Evolutionary conservation across 2,797 vertebrate species (phyloP).

Genomic region (Phaenicophaeus curvirostris): DNA sequence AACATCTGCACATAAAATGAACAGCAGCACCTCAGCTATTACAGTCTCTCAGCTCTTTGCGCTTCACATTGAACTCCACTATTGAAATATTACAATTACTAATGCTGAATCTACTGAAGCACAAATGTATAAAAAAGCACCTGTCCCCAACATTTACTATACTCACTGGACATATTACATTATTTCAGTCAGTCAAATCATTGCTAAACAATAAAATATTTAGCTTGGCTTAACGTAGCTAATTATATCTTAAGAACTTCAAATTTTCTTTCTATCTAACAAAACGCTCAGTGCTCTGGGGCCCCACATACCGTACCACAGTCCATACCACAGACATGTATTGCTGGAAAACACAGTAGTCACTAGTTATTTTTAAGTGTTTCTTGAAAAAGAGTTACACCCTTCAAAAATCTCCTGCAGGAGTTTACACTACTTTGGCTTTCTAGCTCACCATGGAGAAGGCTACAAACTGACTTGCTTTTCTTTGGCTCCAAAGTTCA

Average conservation of each 20-base stretch:
- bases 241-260: constrained; percentile 60
- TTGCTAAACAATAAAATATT: constrained; percentile 64
- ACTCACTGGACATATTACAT: constrained; percentile 39
- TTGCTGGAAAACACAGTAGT: constrained; percentile 50
- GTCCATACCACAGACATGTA: neutral
- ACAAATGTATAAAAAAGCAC: constrained; percentile 58
- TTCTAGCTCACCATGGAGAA: constrained; percentile 73
- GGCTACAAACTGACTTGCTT: constrained; percentile 78
- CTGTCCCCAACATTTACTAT: constrained; percentile 61
- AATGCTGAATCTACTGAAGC: constrained; percentile 70
- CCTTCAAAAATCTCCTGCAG: constrained; percentile 73
- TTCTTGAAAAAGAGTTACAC: constrained; percentile 64
- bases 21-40: constrained; percentile 81
- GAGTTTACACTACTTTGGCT: constrained; percentile 74
- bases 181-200: constrained; percentile 57
- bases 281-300: constrained; percentile 23
- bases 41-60: constrained; percentile 78
- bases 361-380: constrained; percentile 74
- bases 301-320: neutral
- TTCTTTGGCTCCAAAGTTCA: constrained; percentile 84
- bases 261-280: constrained; percentile 52
- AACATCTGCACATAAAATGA: constrained; percentile 92
- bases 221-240: constrained; percentile 55
- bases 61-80: constrained; percentile 75
- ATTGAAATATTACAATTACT: constrained; percentile 78